phyloP scores from a whole-genome alignment of 2,888 invertebrate genomes.

The Lithodes maja region DNA sequence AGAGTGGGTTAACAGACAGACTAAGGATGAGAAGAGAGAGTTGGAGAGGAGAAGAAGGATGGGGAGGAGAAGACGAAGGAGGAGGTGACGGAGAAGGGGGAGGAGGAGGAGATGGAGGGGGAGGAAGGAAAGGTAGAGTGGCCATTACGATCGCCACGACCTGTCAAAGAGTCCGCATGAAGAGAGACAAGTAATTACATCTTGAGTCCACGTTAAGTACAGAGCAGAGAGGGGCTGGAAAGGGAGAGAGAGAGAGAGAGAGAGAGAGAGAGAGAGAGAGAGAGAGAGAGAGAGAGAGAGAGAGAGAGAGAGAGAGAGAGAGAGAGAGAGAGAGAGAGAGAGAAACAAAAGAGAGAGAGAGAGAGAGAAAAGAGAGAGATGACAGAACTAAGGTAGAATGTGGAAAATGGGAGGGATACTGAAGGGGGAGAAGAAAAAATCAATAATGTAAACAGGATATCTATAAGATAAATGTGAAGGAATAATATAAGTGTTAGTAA shows the following conservation, averaged over 20 bases:
- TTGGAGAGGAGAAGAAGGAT: background rate
- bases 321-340: background rate
- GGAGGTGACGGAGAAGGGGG: background rate
- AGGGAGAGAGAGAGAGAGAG: slow-evolving; percentile 4
- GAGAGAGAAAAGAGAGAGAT: background rate
- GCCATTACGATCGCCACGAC: slow-evolving; percentile 66
- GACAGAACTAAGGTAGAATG: background rate
- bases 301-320: background rate
- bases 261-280: slow-evolving; percentile 15
- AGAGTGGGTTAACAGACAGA: background rate
- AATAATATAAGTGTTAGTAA: too few species aligned
- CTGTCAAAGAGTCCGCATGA: slow-evolving; percentile 64
- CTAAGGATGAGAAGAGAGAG: background rate
- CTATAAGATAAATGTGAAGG: too few species aligned
- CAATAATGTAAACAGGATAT: too few species aligned
- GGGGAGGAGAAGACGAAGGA: slow-evolving; percentile 11
- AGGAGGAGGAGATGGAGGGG: background rate
- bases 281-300: background rate
- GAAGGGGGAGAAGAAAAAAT: background rate
- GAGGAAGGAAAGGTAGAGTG: slow-evolving; percentile 23
- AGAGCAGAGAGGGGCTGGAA: slow-evolving; percentile 23
- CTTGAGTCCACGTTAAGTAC: slow-evolving; percentile 53
- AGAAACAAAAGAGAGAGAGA: too few species aligned
- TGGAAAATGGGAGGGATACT: background rate
- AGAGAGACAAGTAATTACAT: slow-evolving; percentile 65